phyloP scores from a whole-genome alignment of 2,888 invertebrate genomes.

The Archips xylosteana region DNA sequence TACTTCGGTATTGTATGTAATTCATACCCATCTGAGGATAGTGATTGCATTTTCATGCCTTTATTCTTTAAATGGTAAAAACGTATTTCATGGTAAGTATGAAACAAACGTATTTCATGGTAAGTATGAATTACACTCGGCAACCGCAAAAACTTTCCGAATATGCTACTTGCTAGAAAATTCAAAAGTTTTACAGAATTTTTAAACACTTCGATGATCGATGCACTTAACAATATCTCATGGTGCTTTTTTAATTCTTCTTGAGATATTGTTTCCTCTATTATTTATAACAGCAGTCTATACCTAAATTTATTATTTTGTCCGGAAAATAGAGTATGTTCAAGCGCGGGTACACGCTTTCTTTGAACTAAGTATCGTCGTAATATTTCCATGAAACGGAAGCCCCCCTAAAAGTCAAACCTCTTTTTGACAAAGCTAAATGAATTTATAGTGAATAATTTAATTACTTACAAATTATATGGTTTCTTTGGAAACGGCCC shows the following conservation, averaged over 20 bases:
- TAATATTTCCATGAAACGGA: neutral
- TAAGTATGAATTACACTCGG: neutral
- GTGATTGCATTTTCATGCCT: too few species aligned
- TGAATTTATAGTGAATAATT: too few species aligned
- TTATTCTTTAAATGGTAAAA: too few species aligned
- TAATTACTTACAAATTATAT: too few species aligned
- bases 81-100: too few species aligned
- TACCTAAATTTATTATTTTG: neutral
- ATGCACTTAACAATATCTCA: slow-evolving; percentile 1
- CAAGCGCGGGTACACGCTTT: neutral
- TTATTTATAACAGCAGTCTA: neutral
- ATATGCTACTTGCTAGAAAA: neutral
- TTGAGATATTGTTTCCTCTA: neutral
- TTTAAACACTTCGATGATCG: neutral
- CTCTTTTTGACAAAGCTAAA: too few species aligned
- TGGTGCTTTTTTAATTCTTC: neutral
- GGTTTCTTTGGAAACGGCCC: too few species aligned
- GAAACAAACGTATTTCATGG: too few species aligned
- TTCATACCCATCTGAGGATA: too few species aligned
- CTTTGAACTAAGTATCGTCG: neutral
- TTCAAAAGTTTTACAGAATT: neutral
- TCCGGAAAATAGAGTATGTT: neutral
- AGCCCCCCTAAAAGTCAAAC: too few species aligned
- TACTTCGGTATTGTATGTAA: too few species aligned
- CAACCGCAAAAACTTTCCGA: neutral